phyloP scores from a whole-genome alignment of 2,113 vertebrate species.

The Vulpes vulpes region DNA sequence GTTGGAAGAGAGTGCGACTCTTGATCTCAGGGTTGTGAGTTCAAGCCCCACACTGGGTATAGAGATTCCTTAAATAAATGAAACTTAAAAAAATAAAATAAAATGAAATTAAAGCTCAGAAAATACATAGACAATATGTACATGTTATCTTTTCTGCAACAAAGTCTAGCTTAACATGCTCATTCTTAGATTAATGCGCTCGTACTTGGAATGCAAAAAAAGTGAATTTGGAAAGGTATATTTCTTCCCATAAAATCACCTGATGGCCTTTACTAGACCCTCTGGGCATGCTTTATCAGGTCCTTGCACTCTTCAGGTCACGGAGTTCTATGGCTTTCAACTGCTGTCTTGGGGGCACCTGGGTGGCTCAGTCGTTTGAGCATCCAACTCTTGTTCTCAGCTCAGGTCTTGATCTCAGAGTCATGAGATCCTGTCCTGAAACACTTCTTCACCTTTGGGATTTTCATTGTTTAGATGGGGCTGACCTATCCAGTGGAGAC shows the following conservation, averaged over 20 bases:
- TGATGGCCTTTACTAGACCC: background rate
- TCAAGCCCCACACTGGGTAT: background rate
- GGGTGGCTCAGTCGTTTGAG: background rate
- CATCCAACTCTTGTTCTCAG: background rate
- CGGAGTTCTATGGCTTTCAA: background rate
- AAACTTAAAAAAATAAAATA: background rate
- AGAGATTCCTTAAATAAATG: background rate
- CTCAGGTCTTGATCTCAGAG: background rate
- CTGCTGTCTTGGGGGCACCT: background rate
- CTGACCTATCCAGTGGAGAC: background rate
- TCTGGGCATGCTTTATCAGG: fast-evolving
- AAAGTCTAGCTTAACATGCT: background rate
- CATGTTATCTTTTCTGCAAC: background rate
- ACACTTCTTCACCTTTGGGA: background rate
- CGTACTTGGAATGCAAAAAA: background rate
- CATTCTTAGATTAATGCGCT: background rate
- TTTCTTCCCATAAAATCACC: background rate
- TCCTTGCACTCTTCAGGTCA: no score
- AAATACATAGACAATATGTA: slow-evolving; percentile 27
- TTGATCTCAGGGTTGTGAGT: background rate
- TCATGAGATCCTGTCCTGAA: background rate
- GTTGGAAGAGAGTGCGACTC: background rate
- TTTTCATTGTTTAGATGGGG: background rate
- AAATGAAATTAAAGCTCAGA: background rate
- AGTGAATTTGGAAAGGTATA: background rate